Evolutionary conservation across 2,113 vertebrate species (phyloP).

Genomic region (Cryptoleucopteryx plumbea): DNA sequence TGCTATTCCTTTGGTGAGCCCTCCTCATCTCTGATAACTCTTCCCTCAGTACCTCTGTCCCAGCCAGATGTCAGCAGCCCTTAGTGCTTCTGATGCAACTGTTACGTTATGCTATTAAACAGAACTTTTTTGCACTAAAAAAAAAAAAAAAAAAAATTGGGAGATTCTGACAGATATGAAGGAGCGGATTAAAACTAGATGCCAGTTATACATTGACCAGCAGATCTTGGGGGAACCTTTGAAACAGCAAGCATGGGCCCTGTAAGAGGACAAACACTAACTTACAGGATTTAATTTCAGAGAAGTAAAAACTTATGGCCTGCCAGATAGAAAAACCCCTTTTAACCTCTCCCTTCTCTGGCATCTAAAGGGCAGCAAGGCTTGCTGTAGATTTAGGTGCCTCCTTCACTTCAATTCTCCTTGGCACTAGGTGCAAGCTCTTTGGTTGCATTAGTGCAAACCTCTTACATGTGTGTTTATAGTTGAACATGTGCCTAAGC

Average conservation of each 20-base stretch:
- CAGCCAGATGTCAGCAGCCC: background rate
- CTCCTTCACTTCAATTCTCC: background rate
- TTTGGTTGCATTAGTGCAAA: background rate
- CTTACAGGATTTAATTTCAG: background rate
- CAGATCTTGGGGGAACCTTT: background rate
- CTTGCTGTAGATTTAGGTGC: background rate
- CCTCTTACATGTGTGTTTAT: accelerated
- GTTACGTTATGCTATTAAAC: background rate
- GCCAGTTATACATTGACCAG: background rate
- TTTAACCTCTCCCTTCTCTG: background rate
- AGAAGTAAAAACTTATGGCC: background rate
- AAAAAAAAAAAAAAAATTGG: background rate
- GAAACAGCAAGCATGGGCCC: background rate
- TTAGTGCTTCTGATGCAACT: background rate
- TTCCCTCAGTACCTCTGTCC: background rate
- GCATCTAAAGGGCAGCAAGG: background rate
- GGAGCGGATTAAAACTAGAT: background rate
- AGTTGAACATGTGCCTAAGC: background rate
- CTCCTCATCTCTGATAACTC: background rate
- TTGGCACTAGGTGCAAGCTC: background rate
- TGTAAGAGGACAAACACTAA: background rate
- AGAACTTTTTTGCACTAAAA: background rate
- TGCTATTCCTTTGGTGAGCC: background rate
- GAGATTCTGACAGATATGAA: background rate
- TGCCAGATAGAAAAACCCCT: background rate